Percentiles rank a stretch among this genome's conserved stretches.
These are phyloP conservation scores for Mythimna loreyi DNA, from an alignment of 2,888 invertebrate species.

Conservation along the genomic window DNA sequence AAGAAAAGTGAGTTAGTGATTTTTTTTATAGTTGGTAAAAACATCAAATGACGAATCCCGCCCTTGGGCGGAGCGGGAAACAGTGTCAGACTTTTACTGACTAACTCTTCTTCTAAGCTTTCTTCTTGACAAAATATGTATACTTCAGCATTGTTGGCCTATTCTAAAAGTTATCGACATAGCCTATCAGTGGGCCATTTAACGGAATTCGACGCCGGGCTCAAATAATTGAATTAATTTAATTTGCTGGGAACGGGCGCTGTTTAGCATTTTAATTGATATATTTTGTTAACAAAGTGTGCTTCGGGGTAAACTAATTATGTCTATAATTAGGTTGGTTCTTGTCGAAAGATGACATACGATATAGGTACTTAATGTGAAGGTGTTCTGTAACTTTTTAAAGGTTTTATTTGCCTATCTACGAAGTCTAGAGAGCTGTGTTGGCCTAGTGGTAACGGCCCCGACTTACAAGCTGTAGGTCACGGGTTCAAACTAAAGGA, in stretches of 20 bases:
- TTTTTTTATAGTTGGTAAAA: too few relatives aligned
- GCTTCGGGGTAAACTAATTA: slow-evolving; percentile 37
- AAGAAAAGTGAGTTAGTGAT: too few relatives aligned
- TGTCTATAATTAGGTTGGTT: slow-evolving; percentile 20
- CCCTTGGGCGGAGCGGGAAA: too few relatives aligned
- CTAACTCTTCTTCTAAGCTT: too few relatives aligned
- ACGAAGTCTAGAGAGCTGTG: too few relatives aligned
- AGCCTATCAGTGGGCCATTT: not conserved
- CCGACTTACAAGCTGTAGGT: too few relatives aligned
- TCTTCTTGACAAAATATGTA: not conserved
- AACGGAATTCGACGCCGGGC: slow-evolving; percentile 20
- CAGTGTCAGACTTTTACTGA: too few relatives aligned
- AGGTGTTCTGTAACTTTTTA: not conserved
- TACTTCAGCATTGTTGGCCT: too few relatives aligned
- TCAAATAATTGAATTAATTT: slow-evolving; percentile 33
- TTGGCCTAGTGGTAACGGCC: too few relatives aligned
- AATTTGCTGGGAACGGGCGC: slow-evolving; percentile 28
- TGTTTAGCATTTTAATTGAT: slow-evolving; percentile 58
- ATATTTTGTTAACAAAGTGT: slow-evolving; percentile 44
- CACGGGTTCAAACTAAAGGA: too few relatives aligned
- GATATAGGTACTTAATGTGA: not conserved
- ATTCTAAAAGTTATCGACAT: not conserved
- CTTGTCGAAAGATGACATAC: slow-evolving; percentile 1
- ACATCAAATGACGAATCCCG: too few relatives aligned
- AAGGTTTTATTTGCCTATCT: not conserved